These are phyloP conservation scores for Otocyon megalotis DNA, from an alignment of 2,113 vertebrate genomes.

Conservation along the genomic window DNA sequence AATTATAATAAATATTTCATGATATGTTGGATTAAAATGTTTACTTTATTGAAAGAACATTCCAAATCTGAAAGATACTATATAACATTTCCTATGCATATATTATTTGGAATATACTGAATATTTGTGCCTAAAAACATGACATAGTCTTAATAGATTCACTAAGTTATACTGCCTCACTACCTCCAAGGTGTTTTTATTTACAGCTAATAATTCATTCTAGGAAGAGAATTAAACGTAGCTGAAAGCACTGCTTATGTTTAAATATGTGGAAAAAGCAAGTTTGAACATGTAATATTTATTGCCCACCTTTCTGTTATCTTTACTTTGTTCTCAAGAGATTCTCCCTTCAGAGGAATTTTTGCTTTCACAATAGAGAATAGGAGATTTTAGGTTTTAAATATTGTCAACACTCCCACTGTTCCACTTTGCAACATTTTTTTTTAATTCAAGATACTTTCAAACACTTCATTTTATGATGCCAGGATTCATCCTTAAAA, in stretches of 20 bases:
- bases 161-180: background rate
- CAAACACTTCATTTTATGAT: background rate
- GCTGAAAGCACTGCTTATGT: background rate
- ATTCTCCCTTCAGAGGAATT: background rate
- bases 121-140: background rate
- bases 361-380: background rate
- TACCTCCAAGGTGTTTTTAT: background rate
- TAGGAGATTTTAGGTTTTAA: background rate
- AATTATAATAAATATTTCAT: background rate
- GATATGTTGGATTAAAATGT: background rate
- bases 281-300: background rate
- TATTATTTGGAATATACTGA: background rate
- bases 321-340: background rate
- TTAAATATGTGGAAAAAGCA: background rate
- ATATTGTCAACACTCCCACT: background rate
- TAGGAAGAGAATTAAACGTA: background rate
- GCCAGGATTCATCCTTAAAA: background rate
- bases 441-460: background rate
- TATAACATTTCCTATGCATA: background rate
- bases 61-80: background rate
- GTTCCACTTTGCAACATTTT: background rate
- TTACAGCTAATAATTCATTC: background rate
- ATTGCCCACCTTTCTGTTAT: background rate
- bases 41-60: background rate
- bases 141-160: background rate